phyloP scores from a whole-genome alignment of 53 echinoderm and acorn worm species.

The Pentamera pediparva region DNA sequence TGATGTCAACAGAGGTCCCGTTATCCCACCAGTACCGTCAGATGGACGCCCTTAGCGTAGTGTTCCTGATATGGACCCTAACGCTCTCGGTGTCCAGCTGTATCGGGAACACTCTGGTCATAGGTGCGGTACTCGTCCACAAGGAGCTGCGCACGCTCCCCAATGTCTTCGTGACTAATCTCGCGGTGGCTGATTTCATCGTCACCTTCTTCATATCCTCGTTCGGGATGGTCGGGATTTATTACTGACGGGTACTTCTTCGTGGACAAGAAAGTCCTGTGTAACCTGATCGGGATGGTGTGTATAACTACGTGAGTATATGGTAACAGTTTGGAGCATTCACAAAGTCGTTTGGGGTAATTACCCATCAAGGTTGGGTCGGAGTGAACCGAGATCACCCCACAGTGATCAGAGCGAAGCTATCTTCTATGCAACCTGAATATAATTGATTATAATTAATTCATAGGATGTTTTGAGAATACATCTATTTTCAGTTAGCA shows the following conservation, averaged over 20 bases:
- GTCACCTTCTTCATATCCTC: slow-evolving; percentile 60
- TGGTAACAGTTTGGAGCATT: too few relatives aligned
- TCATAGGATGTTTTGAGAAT: too few relatives aligned
- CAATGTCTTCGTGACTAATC: slow-evolving; percentile 72
- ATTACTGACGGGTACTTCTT: slow-evolving; percentile 58
- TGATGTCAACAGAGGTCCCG: too few relatives aligned
- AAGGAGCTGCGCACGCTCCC: slow-evolving; percentile 49
- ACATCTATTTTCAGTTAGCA: too few relatives aligned
- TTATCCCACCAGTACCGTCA: too few relatives aligned
- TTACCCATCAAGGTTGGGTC: too few relatives aligned
- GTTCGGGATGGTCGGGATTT: slow-evolving; percentile 61
- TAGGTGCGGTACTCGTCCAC: slow-evolving; percentile 62
- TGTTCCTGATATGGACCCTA: slow-evolving; percentile 9
- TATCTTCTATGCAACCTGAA: too few relatives aligned
- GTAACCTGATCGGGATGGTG: slow-evolving; percentile 57
- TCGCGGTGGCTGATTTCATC: slow-evolving; percentile 67
- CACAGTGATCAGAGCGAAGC: too few relatives aligned
- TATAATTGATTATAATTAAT: too few relatives aligned
- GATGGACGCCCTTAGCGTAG: slow-evolving; percentile 1
- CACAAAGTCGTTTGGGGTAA: too few relatives aligned
- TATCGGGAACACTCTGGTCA: slow-evolving; percentile 66
- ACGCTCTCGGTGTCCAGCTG: slow-evolving; percentile 31
- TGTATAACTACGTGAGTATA: slow-evolving; percentile 61
- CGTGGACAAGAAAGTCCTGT: slow-evolving; percentile 35
- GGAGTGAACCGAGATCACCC: too few relatives aligned